phyloP scores from a whole-genome alignment of 2,888 invertebrate species.

The Choristoneura rosaceana region DNA sequence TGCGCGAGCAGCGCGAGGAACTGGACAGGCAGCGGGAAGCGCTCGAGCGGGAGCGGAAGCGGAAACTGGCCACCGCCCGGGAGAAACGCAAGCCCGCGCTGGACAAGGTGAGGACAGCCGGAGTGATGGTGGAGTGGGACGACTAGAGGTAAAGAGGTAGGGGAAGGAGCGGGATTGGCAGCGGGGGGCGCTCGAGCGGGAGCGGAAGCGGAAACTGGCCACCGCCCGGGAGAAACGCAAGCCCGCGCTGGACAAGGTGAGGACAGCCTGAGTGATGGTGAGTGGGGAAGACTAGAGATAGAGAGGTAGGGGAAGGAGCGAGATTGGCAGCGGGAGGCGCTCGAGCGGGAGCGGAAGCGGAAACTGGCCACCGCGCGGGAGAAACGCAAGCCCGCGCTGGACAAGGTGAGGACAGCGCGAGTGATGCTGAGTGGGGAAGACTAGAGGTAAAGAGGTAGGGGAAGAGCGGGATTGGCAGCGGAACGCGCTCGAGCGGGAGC shows the following conservation, averaged over 20 bases:
- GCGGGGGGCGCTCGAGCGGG: constrained; percentile 77
- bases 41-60: constrained; percentile 80
- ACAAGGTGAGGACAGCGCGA: too few species aligned
- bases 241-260: constrained; percentile 54
- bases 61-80: constrained; percentile 79
- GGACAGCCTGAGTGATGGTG: not conserved
- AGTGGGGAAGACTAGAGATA: constrained; percentile 38
- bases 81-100: constrained; percentile 69
- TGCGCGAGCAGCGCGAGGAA: constrained; percentile 72
- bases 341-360: constrained; percentile 80
- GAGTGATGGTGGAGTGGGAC: too few species aligned
- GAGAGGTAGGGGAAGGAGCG: constrained; percentile 68
- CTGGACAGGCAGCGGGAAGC: constrained; percentile 80
- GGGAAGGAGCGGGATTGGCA: constrained; percentile 76
- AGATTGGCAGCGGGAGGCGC: constrained; percentile 77
- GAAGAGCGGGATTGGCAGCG: too few species aligned
- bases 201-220: constrained; percentile 80
- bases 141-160: constrained; percentile 63
- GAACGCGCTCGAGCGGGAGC: constrained; percentile 77
- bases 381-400: constrained; percentile 65
- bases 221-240: constrained; percentile 79
- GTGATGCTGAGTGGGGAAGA: too few species aligned
- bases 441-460: too few species aligned
- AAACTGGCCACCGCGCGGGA: constrained; percentile 80
- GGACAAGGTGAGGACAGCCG: constrained; percentile 46